Evolutionary conservation across 2,797 vertebrate genomes (phyloP), one percentile per base, ranked within the genome.

Genomic region (Bovichtus variegatus): DNA sequence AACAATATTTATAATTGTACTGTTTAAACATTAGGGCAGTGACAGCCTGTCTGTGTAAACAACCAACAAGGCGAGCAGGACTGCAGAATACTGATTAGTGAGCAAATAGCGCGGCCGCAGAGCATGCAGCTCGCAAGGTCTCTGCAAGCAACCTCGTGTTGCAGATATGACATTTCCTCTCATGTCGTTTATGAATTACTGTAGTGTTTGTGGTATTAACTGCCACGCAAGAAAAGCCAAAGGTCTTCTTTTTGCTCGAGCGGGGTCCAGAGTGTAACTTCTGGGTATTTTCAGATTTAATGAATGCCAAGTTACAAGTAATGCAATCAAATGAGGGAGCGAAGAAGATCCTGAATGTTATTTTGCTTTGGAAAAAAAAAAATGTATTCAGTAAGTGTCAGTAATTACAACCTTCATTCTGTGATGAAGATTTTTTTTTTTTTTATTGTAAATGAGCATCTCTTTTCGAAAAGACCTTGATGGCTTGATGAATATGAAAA

Each of bases 31-130:
- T 71, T 71, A 76, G 64, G 41, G 51, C 43, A 25, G 82, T 89
- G 90, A 89, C 89, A 80, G 78, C 38, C 73, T 76, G 91, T 92
- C 91, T 91, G 80, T 86, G 79, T 90, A 91, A 93, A 92, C 86
- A 92, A 86, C 80, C 76, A 88, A 86, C 84, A 80, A 86, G 54
- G 68, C 80, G 80, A 43, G 47, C 55, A 54, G 69, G 31, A 68
- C 58, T 59, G 68, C 76, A 76, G 89, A 89, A 90, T 86, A 63
- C 87, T 84, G 91, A 93, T 90, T 84, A 88, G 78, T 49, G 55
- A 74, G 66, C 62, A 87, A 88, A 89, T 34, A 77, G 23, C 31
- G 63, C 40, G 54, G 65, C 70, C 78, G 71, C 9, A 1, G 58
- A 44, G 49, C 61, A 60, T 25, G 25, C 50, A 64, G 67, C 69